A percentile compares a stretch with the other conserved stretches of the same genome.
Conservation (phyloP, 2,113 vertebrate species). For the Eretmochelys imbricata region DNA sequence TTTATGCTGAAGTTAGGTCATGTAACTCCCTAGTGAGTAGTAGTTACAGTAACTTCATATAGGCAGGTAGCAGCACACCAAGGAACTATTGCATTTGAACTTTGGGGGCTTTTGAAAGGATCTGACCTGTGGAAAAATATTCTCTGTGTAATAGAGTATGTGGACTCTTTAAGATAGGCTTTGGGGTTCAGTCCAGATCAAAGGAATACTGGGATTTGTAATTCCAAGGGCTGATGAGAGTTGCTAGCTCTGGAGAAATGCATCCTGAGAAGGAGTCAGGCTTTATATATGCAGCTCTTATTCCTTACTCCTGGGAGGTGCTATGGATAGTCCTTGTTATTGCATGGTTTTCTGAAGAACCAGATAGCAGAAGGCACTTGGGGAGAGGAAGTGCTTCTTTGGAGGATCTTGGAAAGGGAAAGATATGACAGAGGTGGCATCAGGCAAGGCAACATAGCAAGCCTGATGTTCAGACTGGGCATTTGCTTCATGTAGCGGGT, state of each 20-base stretch:
- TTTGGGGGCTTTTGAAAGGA: not conserved
- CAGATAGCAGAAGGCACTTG: no score
- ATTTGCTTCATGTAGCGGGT: no score
- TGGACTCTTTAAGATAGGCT: not conserved
- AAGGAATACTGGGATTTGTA: not conserved
- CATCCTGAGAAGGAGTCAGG: fast-evolving
- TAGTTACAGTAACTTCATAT: not conserved
- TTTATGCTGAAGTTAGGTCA: not conserved
- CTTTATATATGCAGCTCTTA: not conserved
- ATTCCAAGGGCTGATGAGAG: not conserved
- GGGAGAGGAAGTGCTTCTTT: no score
- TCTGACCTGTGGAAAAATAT: not conserved
- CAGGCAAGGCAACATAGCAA: no score
- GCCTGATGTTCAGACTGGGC: no score
- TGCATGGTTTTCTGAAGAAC: no score
- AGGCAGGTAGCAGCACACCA: not conserved
- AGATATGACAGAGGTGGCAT: no score
- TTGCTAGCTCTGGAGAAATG: not conserved
- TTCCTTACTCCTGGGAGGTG: no score
- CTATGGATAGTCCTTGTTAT: not conserved
- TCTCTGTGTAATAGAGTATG: fast-evolving
- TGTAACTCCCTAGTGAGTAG: not conserved
- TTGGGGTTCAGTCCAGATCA: fast-evolving
- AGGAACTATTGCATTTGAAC: not conserved
- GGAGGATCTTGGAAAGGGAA: no score